Percentiles rank a stretch among this genome's conserved stretches.
Conservation (phyloP, 2,113 vertebrate genomes). For the Sakesphorus luctuosus region DNA sequence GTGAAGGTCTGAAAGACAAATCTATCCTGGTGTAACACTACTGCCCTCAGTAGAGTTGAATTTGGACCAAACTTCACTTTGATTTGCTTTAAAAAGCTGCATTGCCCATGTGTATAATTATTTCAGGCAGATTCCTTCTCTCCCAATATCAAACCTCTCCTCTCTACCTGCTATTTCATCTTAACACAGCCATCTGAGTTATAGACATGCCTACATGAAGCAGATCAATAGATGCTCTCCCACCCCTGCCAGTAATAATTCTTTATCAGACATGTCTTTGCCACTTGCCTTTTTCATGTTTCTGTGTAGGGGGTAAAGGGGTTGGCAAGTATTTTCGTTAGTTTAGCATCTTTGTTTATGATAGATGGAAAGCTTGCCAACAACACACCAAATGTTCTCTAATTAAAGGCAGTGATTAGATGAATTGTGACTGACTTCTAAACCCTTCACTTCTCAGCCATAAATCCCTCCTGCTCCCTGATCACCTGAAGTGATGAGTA, state of each 20-base stretch:
- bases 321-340: neutral
- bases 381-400: neutral
- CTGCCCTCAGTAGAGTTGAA: neutral
- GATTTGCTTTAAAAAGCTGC: neutral
- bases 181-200: neutral
- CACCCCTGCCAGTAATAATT: neutral
- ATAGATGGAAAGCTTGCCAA: slow-evolving; percentile 26
- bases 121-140: neutral
- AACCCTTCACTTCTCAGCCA: neutral
- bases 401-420: neutral
- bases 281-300: neutral
- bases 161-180: neutral
- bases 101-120: slow-evolving; percentile 17
- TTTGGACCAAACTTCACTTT: neutral
- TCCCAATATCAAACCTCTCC: neutral
- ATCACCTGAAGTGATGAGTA: neutral
- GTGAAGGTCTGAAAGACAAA: slow-evolving; percentile 38
- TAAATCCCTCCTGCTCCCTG: slow-evolving; percentile 9
- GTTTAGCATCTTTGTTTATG: slow-evolving; percentile 14
- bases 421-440: neutral
- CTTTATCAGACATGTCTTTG: neutral
- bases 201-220: neutral
- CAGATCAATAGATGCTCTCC: neutral
- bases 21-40: neutral
- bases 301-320: neutral